Conservation (phyloP, 2,888 invertebrate genomes). For the Eudemis profundana region DNA sequence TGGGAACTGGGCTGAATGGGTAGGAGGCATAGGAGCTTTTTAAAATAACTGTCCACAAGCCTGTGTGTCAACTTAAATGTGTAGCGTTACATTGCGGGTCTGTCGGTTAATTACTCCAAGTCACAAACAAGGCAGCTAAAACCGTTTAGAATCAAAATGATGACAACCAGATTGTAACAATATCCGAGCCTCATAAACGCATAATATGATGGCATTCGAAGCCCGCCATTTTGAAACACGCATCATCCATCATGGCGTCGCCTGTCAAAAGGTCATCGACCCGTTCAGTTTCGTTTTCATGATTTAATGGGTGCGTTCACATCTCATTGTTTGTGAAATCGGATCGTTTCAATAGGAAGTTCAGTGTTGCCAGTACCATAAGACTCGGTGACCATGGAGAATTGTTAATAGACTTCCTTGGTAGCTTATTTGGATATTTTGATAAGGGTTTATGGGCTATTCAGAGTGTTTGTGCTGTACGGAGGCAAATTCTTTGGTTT, state of each 20-base stretch:
- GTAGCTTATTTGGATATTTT: conserved; percentile 42
- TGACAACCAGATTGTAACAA: conserved; percentile 3
- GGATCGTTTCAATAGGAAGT: conserved; percentile 70
- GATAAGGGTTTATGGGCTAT: conserved; percentile 43
- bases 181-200: conserved; percentile 17
- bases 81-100: too few species aligned
- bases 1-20: too few species aligned
- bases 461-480: conserved; percentile 29
- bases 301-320: conserved; percentile 78
- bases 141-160: neutral
- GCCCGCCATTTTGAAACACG: conserved; percentile 39
- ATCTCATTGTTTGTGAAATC: conserved; percentile 77
- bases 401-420: conserved; percentile 52
- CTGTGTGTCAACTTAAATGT: too few species aligned
- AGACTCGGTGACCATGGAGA: conserved; percentile 52
- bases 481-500: conserved; percentile 22
- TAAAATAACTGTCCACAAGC: too few species aligned
- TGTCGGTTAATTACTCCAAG: too few species aligned
- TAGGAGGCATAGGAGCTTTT: too few species aligned
- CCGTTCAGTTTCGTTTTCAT: conserved; percentile 73
- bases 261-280: conserved; percentile 72
- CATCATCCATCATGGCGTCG: conserved; percentile 56
- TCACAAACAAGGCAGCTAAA: conserved; percentile 1
- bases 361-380: conserved; percentile 34
- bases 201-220: neutral